Conservation (phyloP, 2,797 vertebrate genomes). For the Falco rusticolus region DNA sequence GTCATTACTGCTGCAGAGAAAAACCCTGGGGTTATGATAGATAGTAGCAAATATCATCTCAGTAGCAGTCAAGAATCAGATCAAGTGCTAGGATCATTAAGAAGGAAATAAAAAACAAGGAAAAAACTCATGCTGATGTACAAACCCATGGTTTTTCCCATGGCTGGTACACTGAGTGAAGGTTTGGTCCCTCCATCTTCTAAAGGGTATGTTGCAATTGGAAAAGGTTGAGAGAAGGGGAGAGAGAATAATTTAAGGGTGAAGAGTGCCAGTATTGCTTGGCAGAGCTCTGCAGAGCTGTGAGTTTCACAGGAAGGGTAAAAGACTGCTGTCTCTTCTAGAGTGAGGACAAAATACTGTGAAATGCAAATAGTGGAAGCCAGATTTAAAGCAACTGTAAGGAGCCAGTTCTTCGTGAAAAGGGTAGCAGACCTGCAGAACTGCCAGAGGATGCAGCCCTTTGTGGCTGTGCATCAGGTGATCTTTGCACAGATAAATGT, state of each 20-base stretch:
- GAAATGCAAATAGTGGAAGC: background rate
- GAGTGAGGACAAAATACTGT: background rate
- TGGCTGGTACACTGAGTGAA: background rate
- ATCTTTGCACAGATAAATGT: background rate
- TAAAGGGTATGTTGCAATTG: background rate
- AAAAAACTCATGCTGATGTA: background rate
- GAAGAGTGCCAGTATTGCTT: background rate
- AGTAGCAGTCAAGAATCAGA: background rate
- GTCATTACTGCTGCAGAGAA: background rate
- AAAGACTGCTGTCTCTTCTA: background rate
- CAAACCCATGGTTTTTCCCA: accelerated
- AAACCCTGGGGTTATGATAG: background rate
- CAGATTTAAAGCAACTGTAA: background rate
- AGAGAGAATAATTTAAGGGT: background rate
- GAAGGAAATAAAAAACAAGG: background rate
- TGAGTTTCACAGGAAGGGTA: background rate
- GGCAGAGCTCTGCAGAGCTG: background rate
- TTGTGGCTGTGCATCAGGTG: background rate
- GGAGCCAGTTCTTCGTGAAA: background rate
- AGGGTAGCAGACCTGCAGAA: background rate
- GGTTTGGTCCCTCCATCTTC: background rate
- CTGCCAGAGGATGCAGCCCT: background rate
- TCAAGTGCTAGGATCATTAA: background rate
- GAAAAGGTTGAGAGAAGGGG: background rate
- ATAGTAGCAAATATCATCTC: background rate